Conservation (phyloP, 1,140 invertebrate species). For the Heliconius himera region DNA sequence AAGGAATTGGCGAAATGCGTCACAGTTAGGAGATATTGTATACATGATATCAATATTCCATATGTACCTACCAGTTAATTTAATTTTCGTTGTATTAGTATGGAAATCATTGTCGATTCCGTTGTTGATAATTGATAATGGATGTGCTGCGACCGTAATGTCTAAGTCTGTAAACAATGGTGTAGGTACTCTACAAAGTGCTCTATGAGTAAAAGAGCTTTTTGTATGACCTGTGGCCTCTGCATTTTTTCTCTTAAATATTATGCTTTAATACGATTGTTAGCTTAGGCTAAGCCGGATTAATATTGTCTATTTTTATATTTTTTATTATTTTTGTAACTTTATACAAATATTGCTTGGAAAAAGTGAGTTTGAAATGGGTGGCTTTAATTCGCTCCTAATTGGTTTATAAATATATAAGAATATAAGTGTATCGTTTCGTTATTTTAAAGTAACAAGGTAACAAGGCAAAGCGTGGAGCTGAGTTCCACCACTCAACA, state of each 20-base stretch:
- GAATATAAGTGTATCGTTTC: neutral
- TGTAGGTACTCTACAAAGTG: slow-evolving; percentile 32
- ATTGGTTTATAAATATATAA: neutral
- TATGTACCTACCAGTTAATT: slow-evolving; percentile 55
- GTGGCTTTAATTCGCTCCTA: too few species aligned
- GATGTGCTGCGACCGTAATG: slow-evolving; percentile 39
- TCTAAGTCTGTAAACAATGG: slow-evolving; percentile 41
- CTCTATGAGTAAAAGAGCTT: slow-evolving; percentile 28
- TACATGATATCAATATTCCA: slow-evolving; percentile 54
- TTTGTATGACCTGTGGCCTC: slow-evolving; percentile 22
- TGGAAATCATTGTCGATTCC: slow-evolving; percentile 43
- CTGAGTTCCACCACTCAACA: too few species aligned
- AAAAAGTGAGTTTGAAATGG: too few species aligned
- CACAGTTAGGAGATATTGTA: slow-evolving; percentile 53
- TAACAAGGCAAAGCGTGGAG: too few species aligned
- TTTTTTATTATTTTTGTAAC: neutral
- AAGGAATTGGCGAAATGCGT: slow-evolving; percentile 60
- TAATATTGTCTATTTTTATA: neutral
- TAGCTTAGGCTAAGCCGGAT: neutral
- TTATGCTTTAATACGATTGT: neutral
- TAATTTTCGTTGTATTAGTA: slow-evolving; percentile 59
- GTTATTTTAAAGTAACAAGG: too few species aligned
- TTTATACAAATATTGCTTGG: neutral
- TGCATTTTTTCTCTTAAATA: neutral
- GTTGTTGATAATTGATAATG: slow-evolving; percentile 38